phyloP scores from a whole-genome alignment of 2,888 invertebrate species.

The Strigamia maritima region DNA sequence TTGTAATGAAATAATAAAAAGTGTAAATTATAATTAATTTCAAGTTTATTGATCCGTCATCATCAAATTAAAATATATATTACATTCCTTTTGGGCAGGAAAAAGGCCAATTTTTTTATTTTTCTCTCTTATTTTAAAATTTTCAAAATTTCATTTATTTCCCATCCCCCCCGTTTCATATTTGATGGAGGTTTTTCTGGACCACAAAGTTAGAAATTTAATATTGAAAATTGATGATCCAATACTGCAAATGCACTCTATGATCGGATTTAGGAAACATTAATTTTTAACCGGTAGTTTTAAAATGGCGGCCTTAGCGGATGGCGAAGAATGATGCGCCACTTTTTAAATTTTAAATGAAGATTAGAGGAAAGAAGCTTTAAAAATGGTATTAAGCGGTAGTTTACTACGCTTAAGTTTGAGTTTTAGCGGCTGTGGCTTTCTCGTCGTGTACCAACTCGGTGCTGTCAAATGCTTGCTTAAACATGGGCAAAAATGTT shows the following conservation, averaged over 20 bases:
- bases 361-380: neutral
- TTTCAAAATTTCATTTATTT: too few relatives aligned
- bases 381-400: neutral
- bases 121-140: too few relatives aligned
- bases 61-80: neutral
- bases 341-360: neutral
- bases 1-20: constrained; percentile 29
- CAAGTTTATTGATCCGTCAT: neutral
- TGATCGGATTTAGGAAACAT: neutral
- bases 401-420: neutral
- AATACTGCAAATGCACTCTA: neutral
- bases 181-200: too few relatives aligned
- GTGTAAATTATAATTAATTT: constrained; percentile 2
- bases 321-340: neutral
- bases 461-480: constrained; percentile 27
- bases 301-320: neutral
- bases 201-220: too few relatives aligned
- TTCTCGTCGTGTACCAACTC: constrained; percentile 36
- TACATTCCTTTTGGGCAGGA: neutral
- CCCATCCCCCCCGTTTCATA: too few relatives aligned
- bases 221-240: neutral
- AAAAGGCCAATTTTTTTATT: too few relatives aligned
- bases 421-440: constrained; percentile 37
- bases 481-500: constrained; percentile 19
- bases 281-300: neutral